Base-by-base conservation (phyloP, 2,888 invertebrate species). In the Isoperla grammatica region DNA sequence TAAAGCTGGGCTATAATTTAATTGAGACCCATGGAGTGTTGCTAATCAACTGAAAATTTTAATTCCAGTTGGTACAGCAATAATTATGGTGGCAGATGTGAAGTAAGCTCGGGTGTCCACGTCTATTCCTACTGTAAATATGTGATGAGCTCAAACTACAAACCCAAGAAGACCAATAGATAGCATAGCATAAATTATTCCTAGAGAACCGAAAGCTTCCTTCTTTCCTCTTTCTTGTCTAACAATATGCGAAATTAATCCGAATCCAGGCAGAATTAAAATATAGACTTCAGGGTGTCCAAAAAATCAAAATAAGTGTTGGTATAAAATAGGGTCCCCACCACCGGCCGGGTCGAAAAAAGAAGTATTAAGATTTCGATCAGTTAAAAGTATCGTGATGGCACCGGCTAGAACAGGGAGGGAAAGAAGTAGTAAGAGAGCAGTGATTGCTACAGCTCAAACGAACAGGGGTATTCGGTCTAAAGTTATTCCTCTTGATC, bases 291-390 rank as follows among this genome's bases (percentile, higher is more conserved):
- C n/a, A n/a, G n/a, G n/a, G n/a, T n/a, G n/a, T n/a, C n/a, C n/a
- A n/a, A n/a, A n/a, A n/a, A n/a, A n/a, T n/a, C n/a, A n/a, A n/a
- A n/a, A n/a, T n/a, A n/a, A n/a, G n/a, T n/a, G n/a, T n/a, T n/a
- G n/a, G n/a, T n/a, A n/a, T n/a, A n/a, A n/a, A n/a, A n/a, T n/a
- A 90, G 88, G 89, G 59, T 90, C 89, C 57, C 89, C 90, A 23
- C 89, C 90, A 62, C 87, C 88, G 0, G 82, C 79, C 0, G 88
- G 88, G 37, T 90, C 87, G 81, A 90, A 90, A 74, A 90, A 90
- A 1, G 86, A 83, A 1, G 88, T 88, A 79, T 88, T 88, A 73
- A 89, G 72, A 76, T 90, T 89, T 72, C 88, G 88, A 69, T 90
- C 88, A 2, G 85, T 86, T 74, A 90, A 73, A 65, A 90, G 68